phyloP scores from a whole-genome alignment of 2,113 vertebrate genomes.

The Bufo gargarizans region DNA sequence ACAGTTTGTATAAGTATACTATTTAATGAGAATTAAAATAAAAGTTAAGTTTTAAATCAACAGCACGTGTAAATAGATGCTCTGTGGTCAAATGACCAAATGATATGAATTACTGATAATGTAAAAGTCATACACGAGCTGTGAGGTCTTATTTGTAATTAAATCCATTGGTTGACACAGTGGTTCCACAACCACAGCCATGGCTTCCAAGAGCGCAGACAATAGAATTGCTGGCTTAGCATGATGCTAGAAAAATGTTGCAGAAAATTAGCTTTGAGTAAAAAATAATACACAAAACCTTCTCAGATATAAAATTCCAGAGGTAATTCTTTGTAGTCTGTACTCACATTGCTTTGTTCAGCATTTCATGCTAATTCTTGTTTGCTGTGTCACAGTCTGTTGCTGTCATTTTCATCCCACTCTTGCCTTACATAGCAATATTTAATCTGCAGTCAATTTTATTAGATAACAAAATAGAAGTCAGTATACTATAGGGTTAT shows the following conservation, averaged over 20 bases:
- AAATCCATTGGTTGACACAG: too few species aligned
- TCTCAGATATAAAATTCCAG: not conserved
- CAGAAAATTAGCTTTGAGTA: not conserved
- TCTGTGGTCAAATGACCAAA: too few species aligned
- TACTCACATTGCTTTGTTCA: not conserved
- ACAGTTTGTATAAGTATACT: too few species aligned
- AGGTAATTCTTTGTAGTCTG: not conserved
- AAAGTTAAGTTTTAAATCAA: too few species aligned
- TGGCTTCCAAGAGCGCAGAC: not conserved
- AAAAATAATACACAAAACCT: not conserved
- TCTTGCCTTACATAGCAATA: not conserved
- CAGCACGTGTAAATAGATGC: too few species aligned
- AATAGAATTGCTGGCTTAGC: not conserved
- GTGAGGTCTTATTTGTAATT: too few species aligned
- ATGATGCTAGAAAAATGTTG: not conserved
- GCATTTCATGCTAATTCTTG: not conserved
- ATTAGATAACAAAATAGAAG: not conserved
- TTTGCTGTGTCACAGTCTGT: not conserved
- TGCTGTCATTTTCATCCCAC: not conserved
- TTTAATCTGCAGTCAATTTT: not conserved
- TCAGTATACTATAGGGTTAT: not conserved
- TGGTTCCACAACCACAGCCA: too few species aligned
- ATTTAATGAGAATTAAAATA: too few species aligned
- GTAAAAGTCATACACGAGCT: too few species aligned
- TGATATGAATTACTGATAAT: too few species aligned